Conservation (phyloP, 2,797 vertebrate species). For the Hippoglossus hippoglossus region DNA sequence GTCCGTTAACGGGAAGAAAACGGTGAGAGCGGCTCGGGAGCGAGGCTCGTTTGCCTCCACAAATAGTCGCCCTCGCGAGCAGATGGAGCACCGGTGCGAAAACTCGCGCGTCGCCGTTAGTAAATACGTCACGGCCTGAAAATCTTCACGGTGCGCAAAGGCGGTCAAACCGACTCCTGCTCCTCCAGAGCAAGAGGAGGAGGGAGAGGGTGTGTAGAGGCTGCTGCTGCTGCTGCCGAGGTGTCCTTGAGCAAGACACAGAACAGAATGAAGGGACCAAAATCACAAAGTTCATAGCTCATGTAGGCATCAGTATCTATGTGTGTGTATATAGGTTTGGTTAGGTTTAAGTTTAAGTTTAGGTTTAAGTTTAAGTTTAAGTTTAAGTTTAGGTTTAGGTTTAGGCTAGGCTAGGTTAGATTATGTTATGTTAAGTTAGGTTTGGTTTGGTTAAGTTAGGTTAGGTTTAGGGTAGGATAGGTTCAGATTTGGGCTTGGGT, state of each 20-base stretch:
- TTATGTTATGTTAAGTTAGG: too few relatives aligned
- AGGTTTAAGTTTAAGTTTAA: too few relatives aligned
- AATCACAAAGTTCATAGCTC: too few relatives aligned
- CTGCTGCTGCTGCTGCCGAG: constrained; percentile 9
- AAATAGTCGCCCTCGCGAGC: constrained; percentile 79
- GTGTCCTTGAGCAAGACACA: constrained; percentile 35
- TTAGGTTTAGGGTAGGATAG: too few relatives aligned
- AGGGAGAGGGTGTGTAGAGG: neutral
- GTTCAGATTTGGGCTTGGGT: too few relatives aligned
- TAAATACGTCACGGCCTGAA: constrained; percentile 83
- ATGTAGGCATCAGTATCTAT: neutral
- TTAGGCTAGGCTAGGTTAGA: too few relatives aligned
- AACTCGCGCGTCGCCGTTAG: constrained; percentile 84
- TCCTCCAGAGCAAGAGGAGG: constrained; percentile 27
- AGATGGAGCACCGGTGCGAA: constrained; percentile 87
- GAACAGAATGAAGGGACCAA: too few relatives aligned
- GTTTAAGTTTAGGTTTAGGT: too few relatives aligned
- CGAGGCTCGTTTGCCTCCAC: constrained; percentile 82
- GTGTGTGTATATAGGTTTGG: neutral
- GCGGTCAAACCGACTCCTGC: constrained; percentile 30
- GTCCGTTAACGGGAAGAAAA: constrained; percentile 53
- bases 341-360: too few relatives aligned
- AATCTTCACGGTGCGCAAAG: constrained; percentile 64
- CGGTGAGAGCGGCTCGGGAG: constrained; percentile 69
- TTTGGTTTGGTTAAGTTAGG: too few relatives aligned